Evolutionary conservation across 2,113 vertebrate species (phyloP), one percentile per base, ranked within the genome.

Genomic region (Nasalis larvatus): DNA sequence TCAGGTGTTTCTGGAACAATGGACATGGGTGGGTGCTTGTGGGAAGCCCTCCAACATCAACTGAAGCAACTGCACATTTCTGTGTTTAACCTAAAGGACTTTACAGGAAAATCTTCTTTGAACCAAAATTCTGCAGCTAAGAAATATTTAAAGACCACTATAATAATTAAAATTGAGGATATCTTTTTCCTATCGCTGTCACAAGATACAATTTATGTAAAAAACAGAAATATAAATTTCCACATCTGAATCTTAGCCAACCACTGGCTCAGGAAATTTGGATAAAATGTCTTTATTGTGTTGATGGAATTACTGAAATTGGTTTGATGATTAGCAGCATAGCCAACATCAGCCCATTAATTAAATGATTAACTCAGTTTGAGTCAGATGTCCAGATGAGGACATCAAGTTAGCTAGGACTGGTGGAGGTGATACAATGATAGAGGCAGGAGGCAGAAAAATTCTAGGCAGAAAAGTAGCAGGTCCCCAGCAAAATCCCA

Each of bases 281-380:
- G 32, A 93, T 69, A 56, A 58, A 86, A 84, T 92, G 77, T 95
- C 30, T 89, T 80, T 91, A 87, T 95, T 76, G 42, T 35, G 69
- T 80, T 92, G 71, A 89, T 60, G 30, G 76, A 93, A 93, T 89
- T 85, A 92, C 6, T 84, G 40, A 76, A 96, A 89, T 91, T 71
- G 58, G 32, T 91, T 91, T 94, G 40, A 86, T 86, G 60, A 73
- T 91, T 83, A 81, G 88, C 37, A 89, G 35, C 54, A 84, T 37
- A 54, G 76, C 78, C 69, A 90, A 93, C 30, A 81, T 21, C 35
- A 77, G 93, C 4, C 71, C 76, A 95, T 92, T 97, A 91, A 93
- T 83, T 97, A 94, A 94, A 73, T 52, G 21, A 49, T 2, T 9
- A 35, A 14, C 18, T 92, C 1, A 13, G 23, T 40, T 60, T 66